These are phyloP conservation scores for Sus scrofa DNA, from an alignment of 2,113 vertebrate genomes.

Conservation along the genomic window DNA sequence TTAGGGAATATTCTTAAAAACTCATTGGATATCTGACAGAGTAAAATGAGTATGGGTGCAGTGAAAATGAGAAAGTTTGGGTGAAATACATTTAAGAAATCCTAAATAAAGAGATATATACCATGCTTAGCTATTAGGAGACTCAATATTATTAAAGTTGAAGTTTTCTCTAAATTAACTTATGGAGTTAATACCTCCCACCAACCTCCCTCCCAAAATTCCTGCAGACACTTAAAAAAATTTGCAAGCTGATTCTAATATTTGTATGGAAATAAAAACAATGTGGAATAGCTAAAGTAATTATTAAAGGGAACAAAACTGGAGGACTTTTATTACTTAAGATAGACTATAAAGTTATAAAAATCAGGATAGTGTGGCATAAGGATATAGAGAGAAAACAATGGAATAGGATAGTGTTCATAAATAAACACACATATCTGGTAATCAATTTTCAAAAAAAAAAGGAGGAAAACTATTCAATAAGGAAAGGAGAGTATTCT, in stretches of 20 bases:
- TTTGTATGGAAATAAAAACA: neutral
- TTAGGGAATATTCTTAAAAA: neutral
- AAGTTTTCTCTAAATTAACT: neutral
- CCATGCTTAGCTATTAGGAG: neutral
- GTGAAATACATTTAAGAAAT: neutral
- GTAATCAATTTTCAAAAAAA: neutral
- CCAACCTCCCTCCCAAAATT: neutral
- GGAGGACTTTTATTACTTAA: neutral
- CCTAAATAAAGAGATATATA: neutral
- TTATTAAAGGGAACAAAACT: neutral
- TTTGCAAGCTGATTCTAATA: neutral
- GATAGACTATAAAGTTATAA: neutral
- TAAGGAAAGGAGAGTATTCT: neutral
- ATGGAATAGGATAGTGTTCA: neutral
- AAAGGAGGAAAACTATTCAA: neutral
- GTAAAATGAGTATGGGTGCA: neutral
- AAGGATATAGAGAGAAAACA: neutral
- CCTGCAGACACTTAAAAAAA: neutral
- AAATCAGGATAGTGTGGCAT: neutral
- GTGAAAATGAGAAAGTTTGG: neutral
- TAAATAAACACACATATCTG: neutral
- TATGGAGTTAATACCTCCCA: neutral
- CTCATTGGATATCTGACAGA: neutral
- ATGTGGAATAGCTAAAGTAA: neutral
- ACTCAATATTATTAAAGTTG: neutral